Percentiles rank a stretch among this genome's conserved stretches.
Evolutionary conservation across 2,888 invertebrate species (phyloP).

Genomic region (Torymus tubicola): DNA sequence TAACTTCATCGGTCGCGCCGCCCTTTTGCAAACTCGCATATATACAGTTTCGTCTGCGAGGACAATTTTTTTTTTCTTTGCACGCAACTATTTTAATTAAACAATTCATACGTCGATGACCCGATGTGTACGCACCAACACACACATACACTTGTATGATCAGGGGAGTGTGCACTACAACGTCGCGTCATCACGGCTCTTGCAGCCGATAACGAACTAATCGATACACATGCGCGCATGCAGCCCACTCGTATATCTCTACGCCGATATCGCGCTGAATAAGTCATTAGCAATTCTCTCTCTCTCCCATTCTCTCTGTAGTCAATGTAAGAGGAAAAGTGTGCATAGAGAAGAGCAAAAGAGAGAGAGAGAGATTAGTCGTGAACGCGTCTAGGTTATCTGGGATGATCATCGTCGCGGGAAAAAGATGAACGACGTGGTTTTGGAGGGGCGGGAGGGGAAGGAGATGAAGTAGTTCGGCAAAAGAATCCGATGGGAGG

Average conservation of each 20-base stretch:
- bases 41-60: not conserved
- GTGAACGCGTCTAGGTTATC: no score
- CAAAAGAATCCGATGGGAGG: no score
- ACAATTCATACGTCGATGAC: constrained; percentile 9
- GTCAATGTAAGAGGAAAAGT: no score
- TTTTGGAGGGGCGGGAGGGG: no score
- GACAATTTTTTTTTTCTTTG: constrained; percentile 22
- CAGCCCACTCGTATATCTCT: constrained; percentile 4
- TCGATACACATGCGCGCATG: constrained; percentile 13
- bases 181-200: constrained; percentile 4
- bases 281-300: constrained; percentile 16
- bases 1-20: no score
- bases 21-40: no score
- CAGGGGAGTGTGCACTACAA: not conserved
- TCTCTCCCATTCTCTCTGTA: no score
- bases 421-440: no score
- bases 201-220: constrained; percentile 41
- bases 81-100: constrained; percentile 54
- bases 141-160: not conserved
- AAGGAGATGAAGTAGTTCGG: no score
- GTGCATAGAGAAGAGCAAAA: no score
- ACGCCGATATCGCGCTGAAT: not conserved
- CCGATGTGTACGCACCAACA: not conserved
- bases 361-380: no score
- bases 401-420: no score